Evolutionary conservation across 2,113 vertebrate genomes (phyloP), one percentile per base, ranked within the genome.

Genomic region (Chamaetylas fuelleborni): DNA sequence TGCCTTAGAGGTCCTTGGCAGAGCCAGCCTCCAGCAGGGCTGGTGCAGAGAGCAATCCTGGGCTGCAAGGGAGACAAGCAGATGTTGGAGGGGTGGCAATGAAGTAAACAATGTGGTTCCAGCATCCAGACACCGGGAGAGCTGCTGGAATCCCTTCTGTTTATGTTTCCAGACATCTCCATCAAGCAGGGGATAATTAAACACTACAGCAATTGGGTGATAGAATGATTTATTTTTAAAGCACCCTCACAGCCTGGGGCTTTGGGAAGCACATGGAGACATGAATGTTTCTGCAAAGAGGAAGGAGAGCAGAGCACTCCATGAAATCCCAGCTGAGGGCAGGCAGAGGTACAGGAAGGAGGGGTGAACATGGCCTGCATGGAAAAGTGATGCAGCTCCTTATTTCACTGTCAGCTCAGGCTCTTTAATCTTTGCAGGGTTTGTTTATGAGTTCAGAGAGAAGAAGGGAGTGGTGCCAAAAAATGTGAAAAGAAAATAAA

Each of bases 201-300:
- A 81, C 48, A 34, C 67, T 74, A 62, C 87, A 92, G 88, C 72
- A 94, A 91, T 67, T 92, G 92, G 85, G 90, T 83, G 90, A 95
- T 58, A 78, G 81, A 45, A 91, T 94, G 83, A 96, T 96, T 96
- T 95, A 90, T 91, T 94, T 92, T 77, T 25, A 78, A 92, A 78
- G 80, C 83, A 94, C 80, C 91, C 54, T 84, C 47, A 5, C 26
- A 78, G 91, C 88, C 92, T n/a, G 61, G 81, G 86, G 92, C 94
- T 92, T 95, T 84, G 45, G 77, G 86, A 93, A 84, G 77, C 56
- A 74, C 60, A 92, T 10, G 43, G 88, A 94, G 80, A 83, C 40
- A 40, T 1, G 3, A 92, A 78, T 28, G 10, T n/a, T 64, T 19
- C 16, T 88, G 40, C 34, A 60, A 60, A 48, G 60, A 88, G 58